Conservation (phyloP, 2,113 vertebrate species). For the Sciurus niger region DNA sequence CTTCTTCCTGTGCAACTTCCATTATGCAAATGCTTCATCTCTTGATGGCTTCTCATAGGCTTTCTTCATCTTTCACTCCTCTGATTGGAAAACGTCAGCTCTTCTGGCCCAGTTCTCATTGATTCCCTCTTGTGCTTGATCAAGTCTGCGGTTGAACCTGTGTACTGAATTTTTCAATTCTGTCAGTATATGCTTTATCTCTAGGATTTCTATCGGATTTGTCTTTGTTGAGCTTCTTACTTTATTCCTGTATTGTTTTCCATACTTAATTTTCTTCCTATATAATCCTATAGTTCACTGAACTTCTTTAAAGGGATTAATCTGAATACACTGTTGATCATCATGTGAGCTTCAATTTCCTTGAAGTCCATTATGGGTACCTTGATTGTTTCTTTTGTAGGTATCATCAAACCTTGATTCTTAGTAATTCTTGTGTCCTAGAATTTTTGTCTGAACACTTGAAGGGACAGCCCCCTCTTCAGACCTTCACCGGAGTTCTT, state of each 20-base stretch:
- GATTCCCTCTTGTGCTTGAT: background rate
- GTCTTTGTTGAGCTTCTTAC: background rate
- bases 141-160: background rate
- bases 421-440: no score
- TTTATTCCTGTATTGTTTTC: background rate
- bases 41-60: background rate
- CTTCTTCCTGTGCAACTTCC: background rate
- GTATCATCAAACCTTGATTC: no score
- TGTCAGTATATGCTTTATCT: background rate
- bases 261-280: background rate
- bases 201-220: background rate
- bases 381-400: no score
- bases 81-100: background rate
- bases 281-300: background rate
- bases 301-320: background rate
- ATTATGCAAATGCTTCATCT: background rate
- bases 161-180: background rate
- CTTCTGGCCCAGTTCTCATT: background rate
- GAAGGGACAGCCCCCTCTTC: no score
- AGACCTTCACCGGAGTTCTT: no score
- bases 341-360: no score
- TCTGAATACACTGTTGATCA: background rate
- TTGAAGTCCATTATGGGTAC: no score
- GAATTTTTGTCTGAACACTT: no score
- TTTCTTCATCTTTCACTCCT: background rate